Evolutionary conservation across 2,113 vertebrate genomes (phyloP).

Genomic region (Triplophysa tibetana): DNA sequence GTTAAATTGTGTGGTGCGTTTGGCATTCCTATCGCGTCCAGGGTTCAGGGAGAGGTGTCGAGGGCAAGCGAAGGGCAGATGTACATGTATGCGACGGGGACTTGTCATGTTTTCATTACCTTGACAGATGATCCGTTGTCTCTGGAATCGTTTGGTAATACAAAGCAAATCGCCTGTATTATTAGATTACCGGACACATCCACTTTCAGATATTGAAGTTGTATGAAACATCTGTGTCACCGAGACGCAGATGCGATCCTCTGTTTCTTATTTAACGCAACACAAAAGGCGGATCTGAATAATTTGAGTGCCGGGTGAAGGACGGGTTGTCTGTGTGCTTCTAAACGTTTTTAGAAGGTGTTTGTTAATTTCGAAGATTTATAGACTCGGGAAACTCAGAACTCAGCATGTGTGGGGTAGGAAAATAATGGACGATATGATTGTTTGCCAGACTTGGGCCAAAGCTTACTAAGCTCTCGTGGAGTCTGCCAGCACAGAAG

Average conservation of each 20-base stretch:
- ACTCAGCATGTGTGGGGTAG: slow-evolving; percentile 28
- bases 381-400: slow-evolving; percentile 11
- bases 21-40: slow-evolving; percentile 47
- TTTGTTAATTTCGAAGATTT: not conserved
- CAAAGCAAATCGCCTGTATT: slow-evolving; percentile 52
- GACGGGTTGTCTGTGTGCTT: not conserved
- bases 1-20: slow-evolving; percentile 53
- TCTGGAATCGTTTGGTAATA: slow-evolving; percentile 60
- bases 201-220: slow-evolving; percentile 59
- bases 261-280: slow-evolving; percentile 12
- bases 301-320: not conserved
- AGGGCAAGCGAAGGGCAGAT: slow-evolving; percentile 64
- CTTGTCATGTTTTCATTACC: slow-evolving; percentile 65
- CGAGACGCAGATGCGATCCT: slow-evolving; percentile 9
- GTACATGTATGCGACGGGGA: slow-evolving; percentile 46
- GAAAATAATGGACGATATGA: slow-evolving; percentile 15
- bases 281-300: not conserved
- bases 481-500: slow-evolving; percentile 61
- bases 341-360: not conserved
- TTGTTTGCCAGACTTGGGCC: slow-evolving; percentile 67
- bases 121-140: slow-evolving; percentile 61
- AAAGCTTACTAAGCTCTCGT: slow-evolving; percentile 74
- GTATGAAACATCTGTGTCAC: slow-evolving; percentile 59
- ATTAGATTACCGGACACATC: slow-evolving; percentile 59
- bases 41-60: slow-evolving; percentile 57